A percentile compares a stretch with the other conserved stretches of the same genome.
phyloP scores from a whole-genome alignment of 1,140 invertebrate genomes.

The Subanguina moxae region DNA sequence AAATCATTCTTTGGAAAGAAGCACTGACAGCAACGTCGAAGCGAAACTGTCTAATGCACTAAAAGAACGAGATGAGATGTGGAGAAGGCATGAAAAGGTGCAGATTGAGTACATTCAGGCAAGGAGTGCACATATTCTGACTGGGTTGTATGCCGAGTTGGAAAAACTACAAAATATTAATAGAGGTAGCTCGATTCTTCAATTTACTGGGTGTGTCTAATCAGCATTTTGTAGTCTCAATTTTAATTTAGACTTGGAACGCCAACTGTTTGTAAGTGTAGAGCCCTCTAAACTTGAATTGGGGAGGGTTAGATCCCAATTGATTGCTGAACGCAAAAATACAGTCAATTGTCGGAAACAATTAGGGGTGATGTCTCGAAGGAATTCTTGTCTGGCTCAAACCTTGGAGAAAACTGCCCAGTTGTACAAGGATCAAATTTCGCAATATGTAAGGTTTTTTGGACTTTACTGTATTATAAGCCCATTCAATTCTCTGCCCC shows the following conservation, averaged over 20 bases:
- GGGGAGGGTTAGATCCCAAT: constrained; percentile 1
- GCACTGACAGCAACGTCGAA: neutral
- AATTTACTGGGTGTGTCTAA: neutral
- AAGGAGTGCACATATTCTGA: constrained; percentile 27
- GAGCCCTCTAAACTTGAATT: constrained; percentile 20
- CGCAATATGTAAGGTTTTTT: constrained; percentile 24
- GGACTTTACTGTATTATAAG: too few species aligned
- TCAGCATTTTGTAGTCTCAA: neutral
- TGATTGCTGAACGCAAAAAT: constrained; percentile 18
- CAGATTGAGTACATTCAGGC: constrained; percentile 31
- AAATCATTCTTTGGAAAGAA: too few species aligned
- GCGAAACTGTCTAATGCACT: constrained; percentile 28
- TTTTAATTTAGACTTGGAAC: constrained; percentile 26
- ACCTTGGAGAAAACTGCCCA: constrained; percentile 34
- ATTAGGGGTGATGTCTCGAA: constrained; percentile 15
- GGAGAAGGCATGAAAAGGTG: constrained; percentile 35
- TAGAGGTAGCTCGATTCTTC: constrained; percentile 13
- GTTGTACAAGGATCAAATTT: constrained; percentile 34
- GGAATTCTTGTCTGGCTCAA: constrained; percentile 26
- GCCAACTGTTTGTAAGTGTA: constrained; percentile 22
- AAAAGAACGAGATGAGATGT: constrained; percentile 37
- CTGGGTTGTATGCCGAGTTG: constrained; percentile 28
- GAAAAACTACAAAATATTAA: constrained; percentile 35
- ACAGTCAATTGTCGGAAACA: constrained; percentile 18
- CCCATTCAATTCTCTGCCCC: neutral